Base-by-base conservation (phyloP, 1,140 invertebrate species). In the Trichoplusia ni region DNA sequence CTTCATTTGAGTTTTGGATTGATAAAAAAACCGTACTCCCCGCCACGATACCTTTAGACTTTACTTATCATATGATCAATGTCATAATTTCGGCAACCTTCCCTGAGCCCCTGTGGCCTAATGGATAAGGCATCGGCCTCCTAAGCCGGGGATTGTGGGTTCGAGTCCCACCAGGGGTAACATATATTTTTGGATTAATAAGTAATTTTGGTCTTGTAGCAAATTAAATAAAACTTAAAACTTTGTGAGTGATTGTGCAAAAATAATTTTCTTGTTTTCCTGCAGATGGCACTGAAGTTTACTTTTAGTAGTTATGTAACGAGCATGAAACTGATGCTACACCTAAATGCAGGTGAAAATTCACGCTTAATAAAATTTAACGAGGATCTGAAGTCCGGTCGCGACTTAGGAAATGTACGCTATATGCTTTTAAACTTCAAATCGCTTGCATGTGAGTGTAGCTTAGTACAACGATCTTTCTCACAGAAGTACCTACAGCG, bases 81-180 rank as follows among this genome's bases (percentile, higher is more conserved):
- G n/a, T n/a, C n/a, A 37, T 66, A 46, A 59, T 69, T 73, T 73
- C 62, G n/a, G 2, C 0, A 0, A 4, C 1, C 0, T 1, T 6
- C 6, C 0, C 16, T 19, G 33, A 67, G 75, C 75, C 75, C 73
- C 75, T 78, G 75, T 78, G 73, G 76, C 73, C 76, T 79, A 76
- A 79, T 76, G 76, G 76, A 79, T 79, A 79, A 79, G 76, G 73
- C 73, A 79, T 76, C 76, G 76, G 73, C 76, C 76, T 79, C 76
- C 76, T 78, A 75, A 78, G 76, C 76, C 73, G 76, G 73, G 73
- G 76, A 79, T 74, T 79, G 76, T 71, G 75, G 75, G 75, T 77
- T 77, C 75, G 75, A 78, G 76, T 79, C 76, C 76, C 76, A 77
- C 75, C 72, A 79, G 72, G 70, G 72, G 72, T 76, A 76, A 16